Evolutionary conservation across 2,797 vertebrate species (phyloP).

Genomic region (Aldrovandia affinis): DNA sequence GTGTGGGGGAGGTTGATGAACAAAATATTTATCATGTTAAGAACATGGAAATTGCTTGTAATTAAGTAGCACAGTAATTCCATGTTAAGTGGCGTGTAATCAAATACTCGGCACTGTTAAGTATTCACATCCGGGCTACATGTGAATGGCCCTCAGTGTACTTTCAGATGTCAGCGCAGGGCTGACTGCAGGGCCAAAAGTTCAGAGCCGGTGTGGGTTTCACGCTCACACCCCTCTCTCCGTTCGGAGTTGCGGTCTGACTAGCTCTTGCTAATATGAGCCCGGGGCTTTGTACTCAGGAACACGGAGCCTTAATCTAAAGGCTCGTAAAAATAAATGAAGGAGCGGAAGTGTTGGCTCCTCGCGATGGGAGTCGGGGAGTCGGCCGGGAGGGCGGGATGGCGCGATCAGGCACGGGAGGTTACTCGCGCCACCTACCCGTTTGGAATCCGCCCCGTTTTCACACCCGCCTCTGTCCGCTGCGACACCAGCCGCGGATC

Average conservation of each 20-base stretch:
- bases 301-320: slow-evolving; percentile 61
- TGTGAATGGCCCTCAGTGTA: slow-evolving; percentile 17
- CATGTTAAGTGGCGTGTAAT: slow-evolving; percentile 33
- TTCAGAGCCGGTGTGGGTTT: slow-evolving; percentile 43
- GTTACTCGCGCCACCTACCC: background rate
- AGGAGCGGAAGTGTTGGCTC: slow-evolving; percentile 73
- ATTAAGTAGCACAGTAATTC: slow-evolving; percentile 38
- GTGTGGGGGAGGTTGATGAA: slow-evolving; percentile 19
- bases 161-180: slow-evolving; percentile 34
- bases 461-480: background rate
- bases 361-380: slow-evolving; percentile 63
- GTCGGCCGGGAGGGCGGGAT: background rate
- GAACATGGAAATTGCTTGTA: slow-evolving; percentile 33
- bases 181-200: slow-evolving; percentile 36
- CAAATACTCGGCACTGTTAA: slow-evolving; percentile 28
- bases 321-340: slow-evolving; percentile 71
- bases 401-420: background rate
- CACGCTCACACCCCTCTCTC: background rate
- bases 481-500: background rate
- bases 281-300: slow-evolving; percentile 57
- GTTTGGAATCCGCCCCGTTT: background rate
- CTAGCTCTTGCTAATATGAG: slow-evolving; percentile 14
- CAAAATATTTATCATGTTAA: slow-evolving; percentile 40
- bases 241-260: background rate
- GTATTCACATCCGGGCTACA: slow-evolving; percentile 41